Evolutionary conservation across 1,140 invertebrate species (phyloP).

Genomic region (Rhynchophorus ferrugineus): DNA sequence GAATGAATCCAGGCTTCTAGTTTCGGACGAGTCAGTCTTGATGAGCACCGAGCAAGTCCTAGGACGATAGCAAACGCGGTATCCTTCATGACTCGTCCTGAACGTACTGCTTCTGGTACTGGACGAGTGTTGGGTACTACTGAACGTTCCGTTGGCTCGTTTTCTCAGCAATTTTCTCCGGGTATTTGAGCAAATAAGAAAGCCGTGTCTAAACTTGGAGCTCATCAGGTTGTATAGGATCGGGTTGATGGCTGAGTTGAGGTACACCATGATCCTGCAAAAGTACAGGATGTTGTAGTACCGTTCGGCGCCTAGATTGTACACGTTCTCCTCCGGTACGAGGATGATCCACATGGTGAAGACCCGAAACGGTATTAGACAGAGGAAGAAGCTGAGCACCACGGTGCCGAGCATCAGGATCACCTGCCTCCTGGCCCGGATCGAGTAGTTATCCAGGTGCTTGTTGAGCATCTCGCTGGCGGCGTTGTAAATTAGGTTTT

Average conservation of each 20-base stretch:
- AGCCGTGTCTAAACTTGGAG: constrained; percentile 73
- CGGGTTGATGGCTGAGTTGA: constrained; percentile 79
- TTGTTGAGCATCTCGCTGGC: constrained; percentile 52
- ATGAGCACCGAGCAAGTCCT: constrained; percentile 32
- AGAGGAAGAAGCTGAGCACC: constrained; percentile 78
- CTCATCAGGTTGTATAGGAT: constrained; percentile 80
- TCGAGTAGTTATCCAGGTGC: constrained; percentile 53
- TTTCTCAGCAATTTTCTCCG: constrained; percentile 37
- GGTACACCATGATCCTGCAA: constrained; percentile 75
- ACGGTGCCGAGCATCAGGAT: constrained; percentile 77
- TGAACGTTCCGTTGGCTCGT: constrained; percentile 36
- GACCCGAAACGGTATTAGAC: constrained; percentile 74
- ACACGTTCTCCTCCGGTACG: constrained; percentile 50
- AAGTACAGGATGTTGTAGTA: constrained; percentile 77
- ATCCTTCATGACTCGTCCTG: constrained; percentile 32
- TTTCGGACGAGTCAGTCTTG: constrained; percentile 33
- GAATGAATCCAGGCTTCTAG: constrained; percentile 28
- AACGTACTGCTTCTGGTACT: constrained; percentile 43
- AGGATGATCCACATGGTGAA: constrained; percentile 76
- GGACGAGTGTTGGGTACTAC: constrained; percentile 44
- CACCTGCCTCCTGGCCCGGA: constrained; percentile 59
- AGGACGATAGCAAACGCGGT: constrained; percentile 33
- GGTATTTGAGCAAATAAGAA: constrained; percentile 55
- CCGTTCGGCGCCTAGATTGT: constrained; percentile 56
- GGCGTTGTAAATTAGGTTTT: constrained; percentile 59